Base-by-base conservation (phyloP, 2,797 vertebrate genomes). In the Epinephelus malabaricus region DNA sequence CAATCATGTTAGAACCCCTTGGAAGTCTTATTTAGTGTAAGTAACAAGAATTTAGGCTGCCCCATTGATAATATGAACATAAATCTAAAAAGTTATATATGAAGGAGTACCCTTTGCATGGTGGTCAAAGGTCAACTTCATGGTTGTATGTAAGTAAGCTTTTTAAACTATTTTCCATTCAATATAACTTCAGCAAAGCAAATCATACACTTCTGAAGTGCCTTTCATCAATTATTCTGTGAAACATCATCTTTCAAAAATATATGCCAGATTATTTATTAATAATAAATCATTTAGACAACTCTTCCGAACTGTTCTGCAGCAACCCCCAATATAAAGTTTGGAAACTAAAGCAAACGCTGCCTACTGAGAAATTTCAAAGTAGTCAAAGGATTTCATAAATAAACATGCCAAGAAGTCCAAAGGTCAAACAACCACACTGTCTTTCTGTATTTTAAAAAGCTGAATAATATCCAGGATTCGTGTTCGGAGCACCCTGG, bases 401-500 rank as follows among this genome's bases (percentile, higher is more conserved):
- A 85, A 91, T 91, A 91, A 86, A 92, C 80, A 91, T 89, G 73
- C 76, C 23, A 84, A 80, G 62, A 69, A 62, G 73, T 83, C 78
- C 64, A 75, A 83, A 88, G 90, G 86, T 81, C 86, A 92, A 90
- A 84, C 60, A 89, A 78, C 69, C 74, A 81, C 56, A 63, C 73
- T 58, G 76, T 68, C 71, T 84, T 89, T 84, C 59, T 83, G 68
- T 86, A 77, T 92, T 89, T 88, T 84, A 78, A 87, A 84, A 85
- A 73, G 73, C 76, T 76, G 66, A 74, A 78, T 67, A 84, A 88
- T 82, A 85, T 90, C 79, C 62, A 84, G 65, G 74, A 87, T 90
- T 85, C 40, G 59, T 83, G 53, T 72, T 83, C 56, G 10, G 67
- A 78, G 77, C 67, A 73, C 78, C 46, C 71, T 69, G 50, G 76